phyloP scores from a whole-genome alignment of 2,797 vertebrate species.

The Harpagifer antarcticus region DNA sequence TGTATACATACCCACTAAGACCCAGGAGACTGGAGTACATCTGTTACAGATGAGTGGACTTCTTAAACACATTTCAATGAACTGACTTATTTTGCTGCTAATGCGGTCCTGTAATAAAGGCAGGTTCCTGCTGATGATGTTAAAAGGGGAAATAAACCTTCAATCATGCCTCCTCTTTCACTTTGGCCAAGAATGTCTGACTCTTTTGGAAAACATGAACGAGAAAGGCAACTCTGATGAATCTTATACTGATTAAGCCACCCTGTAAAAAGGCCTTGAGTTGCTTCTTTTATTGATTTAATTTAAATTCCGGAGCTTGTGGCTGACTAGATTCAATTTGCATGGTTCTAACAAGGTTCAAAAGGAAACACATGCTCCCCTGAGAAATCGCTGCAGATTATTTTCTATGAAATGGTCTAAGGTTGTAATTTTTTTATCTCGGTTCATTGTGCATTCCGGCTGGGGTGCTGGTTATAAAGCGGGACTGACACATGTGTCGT shows the following conservation, averaged over 20 bases:
- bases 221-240: constrained; percentile 37
- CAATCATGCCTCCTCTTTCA: constrained; percentile 44
- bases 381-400: constrained; percentile 40
- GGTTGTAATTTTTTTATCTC: constrained; percentile 23
- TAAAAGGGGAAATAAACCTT: constrained; percentile 54
- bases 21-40: constrained; percentile 60
- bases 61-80: constrained; percentile 70
- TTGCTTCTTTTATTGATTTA: constrained; percentile 56
- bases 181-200: constrained; percentile 17
- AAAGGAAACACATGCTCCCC: constrained; percentile 40
- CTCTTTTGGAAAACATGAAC: constrained; percentile 26
- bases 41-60: constrained; percentile 62
- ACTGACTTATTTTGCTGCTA: constrained; percentile 62
- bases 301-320: constrained; percentile 46
- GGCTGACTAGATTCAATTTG: constrained; percentile 55
- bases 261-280: constrained; percentile 41
- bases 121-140: constrained; percentile 55
- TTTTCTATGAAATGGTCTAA: constrained; percentile 35
- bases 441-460: constrained; percentile 16
- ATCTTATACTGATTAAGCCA: constrained; percentile 45
- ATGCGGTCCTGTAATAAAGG: constrained; percentile 61
- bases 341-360: constrained; percentile 43
- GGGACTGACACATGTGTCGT: constrained; percentile 32
- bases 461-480: constrained; percentile 32
- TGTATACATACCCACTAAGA: constrained; percentile 30